Evolutionary conservation across 2,888 invertebrate genomes (phyloP).

Genomic region (Sipha maydis): DNA sequence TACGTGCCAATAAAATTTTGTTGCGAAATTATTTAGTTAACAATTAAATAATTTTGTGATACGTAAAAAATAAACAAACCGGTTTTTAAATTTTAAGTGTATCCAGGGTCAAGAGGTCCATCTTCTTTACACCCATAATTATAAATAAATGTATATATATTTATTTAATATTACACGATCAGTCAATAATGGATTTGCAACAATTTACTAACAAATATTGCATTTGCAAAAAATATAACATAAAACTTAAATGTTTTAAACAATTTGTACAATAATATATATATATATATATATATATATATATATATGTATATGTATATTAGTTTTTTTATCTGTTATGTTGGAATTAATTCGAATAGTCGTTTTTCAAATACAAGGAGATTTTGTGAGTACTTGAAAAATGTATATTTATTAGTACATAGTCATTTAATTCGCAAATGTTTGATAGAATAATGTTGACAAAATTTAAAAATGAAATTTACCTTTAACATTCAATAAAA

Average conservation of each 20-base stretch:
- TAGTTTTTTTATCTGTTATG: not conserved
- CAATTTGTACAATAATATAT: no score
- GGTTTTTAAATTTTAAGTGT: constrained; percentile 6
- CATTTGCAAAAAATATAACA: not conserved
- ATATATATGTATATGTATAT: not conserved
- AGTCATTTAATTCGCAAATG: no score
- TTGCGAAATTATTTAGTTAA: constrained; percentile 2
- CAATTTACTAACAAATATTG: constrained; percentile 18
- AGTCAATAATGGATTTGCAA: constrained; percentile 16
- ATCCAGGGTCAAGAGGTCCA: not conserved
- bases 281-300: no score
- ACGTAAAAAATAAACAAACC: constrained; percentile 12
- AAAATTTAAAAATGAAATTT: no score
- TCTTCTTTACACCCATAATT: not conserved
- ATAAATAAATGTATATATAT: not conserved
- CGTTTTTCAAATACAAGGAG: no score
- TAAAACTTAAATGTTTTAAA: not conserved
- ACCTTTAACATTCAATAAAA: no score
- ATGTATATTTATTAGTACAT: not conserved
- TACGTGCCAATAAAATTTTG: constrained; percentile 13
- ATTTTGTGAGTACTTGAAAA: not conserved
- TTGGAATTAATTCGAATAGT: no score
- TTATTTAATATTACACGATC: not conserved
- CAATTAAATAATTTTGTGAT: not conserved
- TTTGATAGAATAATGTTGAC: no score